A percentile compares a stretch with the other conserved stretches of the same genome.
phyloP scores from a whole-genome alignment of 2,113 vertebrate genomes.

The Reinhardtius hippoglossoides region DNA sequence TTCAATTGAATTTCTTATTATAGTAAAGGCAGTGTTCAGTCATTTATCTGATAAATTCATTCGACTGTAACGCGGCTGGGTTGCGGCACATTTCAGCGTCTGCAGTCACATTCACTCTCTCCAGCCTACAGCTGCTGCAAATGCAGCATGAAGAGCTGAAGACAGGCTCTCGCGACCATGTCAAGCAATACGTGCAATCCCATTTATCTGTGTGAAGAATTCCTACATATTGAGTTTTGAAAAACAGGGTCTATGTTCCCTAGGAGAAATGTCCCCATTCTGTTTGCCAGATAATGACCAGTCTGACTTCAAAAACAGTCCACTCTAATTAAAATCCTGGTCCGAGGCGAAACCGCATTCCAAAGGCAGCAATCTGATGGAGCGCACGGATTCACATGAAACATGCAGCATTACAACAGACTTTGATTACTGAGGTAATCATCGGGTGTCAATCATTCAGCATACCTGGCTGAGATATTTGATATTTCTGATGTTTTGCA shows the following conservation, averaged over 20 bases:
- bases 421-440: slow-evolving; percentile 72
- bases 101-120: slow-evolving; percentile 30
- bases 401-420: slow-evolving; percentile 42
- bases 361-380: slow-evolving; percentile 71
- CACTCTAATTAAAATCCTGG: slow-evolving; percentile 72
- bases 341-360: slow-evolving; percentile 68
- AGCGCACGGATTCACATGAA: slow-evolving; percentile 58
- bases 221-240: slow-evolving; percentile 62
- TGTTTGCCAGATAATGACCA: slow-evolving; percentile 66
- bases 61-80: not conserved
- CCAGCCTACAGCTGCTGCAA: slow-evolving; percentile 45
- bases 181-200: slow-evolving; percentile 47
- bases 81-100: slow-evolving; percentile 16
- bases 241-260: slow-evolving; percentile 39
- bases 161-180: slow-evolving; percentile 51
- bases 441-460: slow-evolving; percentile 50
- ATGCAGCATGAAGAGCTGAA: slow-evolving; percentile 50
- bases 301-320: slow-evolving; percentile 70
- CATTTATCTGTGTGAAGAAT: slow-evolving; percentile 58
- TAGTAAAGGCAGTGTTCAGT: slow-evolving; percentile 6
- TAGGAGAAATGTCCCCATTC: slow-evolving; percentile 52
- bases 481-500: slow-evolving; percentile 35
- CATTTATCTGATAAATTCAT: slow-evolving; percentile 16
- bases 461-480: slow-evolving; percentile 39
- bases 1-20: slow-evolving; percentile 1